Evolutionary conservation across 2,888 invertebrate species (phyloP), one percentile per base, ranked within the genome.

Genomic region (Idaea aversata): DNA sequence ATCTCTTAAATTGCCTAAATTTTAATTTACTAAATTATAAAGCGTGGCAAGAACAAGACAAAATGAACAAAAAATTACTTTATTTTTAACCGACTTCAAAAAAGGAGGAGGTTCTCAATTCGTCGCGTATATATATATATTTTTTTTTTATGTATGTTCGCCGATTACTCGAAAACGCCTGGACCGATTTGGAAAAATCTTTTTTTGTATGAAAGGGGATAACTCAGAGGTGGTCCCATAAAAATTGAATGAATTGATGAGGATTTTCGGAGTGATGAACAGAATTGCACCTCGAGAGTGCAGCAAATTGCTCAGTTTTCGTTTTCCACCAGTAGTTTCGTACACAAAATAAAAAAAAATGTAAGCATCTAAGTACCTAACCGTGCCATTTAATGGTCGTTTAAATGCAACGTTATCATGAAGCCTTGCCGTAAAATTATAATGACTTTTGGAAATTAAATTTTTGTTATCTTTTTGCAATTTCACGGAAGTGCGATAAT

Each of bases 381-480:
- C 34, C 25, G 65, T 65, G 68, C 65, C 65, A 57, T 65, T 57
- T 63, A 67, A 67, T 68, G 63, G 59, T 63, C 38, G 57, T 70
- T 62, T 63, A 68, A 71, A 72, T 61, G 62, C 62, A 67, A 16
- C 34, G 61, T 61, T 70, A 69, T 67, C 67, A 69, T 66, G 25
- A 62, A 34, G 36, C 67, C 65, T n/a, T 59, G 47, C 70, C 69
- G 64, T 71, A 72, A 72, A 70, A 71, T 71, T 71, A 69, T 69
- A 69, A 73, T 72, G 70, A 72, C 69, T 72, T 73, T 71, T 71
- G 67, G 65, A 73, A 73, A 69, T 71, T 74, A 68, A 72, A 72
- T 72, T 65, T 69, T 65, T 64, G 69, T 72, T 73, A 72, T 73
- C 73, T 70, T 67, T 70, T 71, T 69, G 69, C 70, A 64, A 68